Base-by-base conservation (phyloP, 2,797 vertebrate genomes). In the Triplophysa bombifrons region DNA sequence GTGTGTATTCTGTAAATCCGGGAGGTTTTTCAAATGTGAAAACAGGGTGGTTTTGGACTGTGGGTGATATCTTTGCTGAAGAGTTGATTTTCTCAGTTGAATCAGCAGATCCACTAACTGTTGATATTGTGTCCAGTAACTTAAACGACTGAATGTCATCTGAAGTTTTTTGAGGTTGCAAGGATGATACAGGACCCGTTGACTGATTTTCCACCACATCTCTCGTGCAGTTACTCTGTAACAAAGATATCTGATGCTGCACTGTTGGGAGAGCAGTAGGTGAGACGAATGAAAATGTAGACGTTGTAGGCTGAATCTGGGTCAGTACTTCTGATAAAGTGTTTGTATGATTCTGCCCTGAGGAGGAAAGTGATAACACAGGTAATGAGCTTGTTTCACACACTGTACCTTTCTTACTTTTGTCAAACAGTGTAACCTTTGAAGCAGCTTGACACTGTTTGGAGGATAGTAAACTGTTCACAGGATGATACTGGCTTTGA, bases 141-240 rank as follows among this genome's bases (percentile, higher is more conserved):
- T 72, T 56, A 27, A 76, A 30, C 66, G 82, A 55, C n/a, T 60
- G 13, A 68, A 58, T 67, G 0, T 61, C 19, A 64, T 38, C 76
- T 51, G 67, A 30, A 14, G 80, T 51, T 84, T 84, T 82, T 0
- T 74, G 74, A n/a, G 82, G 53, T 11, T 82, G 70, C 60, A 19
- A 64, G 19, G 58, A 86, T 46, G 88, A 72, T 77, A 83, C 87
- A 83, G 84, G 73, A 30, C n/a, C 41, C 17, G 80, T 30, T 22
- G 77, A 22, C 44, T 16, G 63, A 12, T 25, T 72, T 55, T 80
- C 55, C 11, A 48, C 14, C 14, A 22, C 61, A 60, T 46, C 17
- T 61, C 19, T 56, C 55, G 34, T 69, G n/a, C 48, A 13, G 17
- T 44, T 64, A 50, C 12, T 55, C 30, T 53, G 48, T 48, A 63